These are phyloP conservation scores for Pelodytes ibericus DNA, from an alignment of 2,797 vertebrate species.

Conservation along the genomic window DNA sequence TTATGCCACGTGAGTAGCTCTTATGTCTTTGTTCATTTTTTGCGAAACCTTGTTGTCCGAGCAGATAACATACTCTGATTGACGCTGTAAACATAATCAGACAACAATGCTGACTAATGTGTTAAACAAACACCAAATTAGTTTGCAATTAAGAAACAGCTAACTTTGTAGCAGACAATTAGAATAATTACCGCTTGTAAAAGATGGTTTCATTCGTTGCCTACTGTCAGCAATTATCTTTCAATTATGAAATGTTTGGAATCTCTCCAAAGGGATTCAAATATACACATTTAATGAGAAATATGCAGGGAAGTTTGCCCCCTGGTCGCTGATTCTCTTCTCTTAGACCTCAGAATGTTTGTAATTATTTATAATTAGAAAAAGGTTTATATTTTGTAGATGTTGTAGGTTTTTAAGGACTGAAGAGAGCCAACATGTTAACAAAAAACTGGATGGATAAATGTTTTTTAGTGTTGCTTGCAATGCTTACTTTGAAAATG, in stretches of 20 bases:
- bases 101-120: slow-evolving; percentile 20
- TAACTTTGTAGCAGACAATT: slow-evolving; percentile 76
- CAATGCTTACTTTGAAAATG: too few relatives aligned
- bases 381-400: slow-evolving; percentile 55
- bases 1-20: too few relatives aligned
- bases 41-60: too few relatives aligned
- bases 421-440: too few relatives aligned
- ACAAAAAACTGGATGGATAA: too few relatives aligned
- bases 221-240: slow-evolving; percentile 75
- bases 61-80: background rate
- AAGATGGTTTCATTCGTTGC: slow-evolving; percentile 76
- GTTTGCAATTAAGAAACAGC: slow-evolving; percentile 76
- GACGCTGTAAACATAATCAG: slow-evolving; percentile 26
- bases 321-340: slow-evolving; percentile 61
- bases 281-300: slow-evolving; percentile 68
- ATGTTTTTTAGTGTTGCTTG: too few relatives aligned
- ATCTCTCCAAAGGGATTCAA: slow-evolving; percentile 73
- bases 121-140: slow-evolving; percentile 72
- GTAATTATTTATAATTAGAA: slow-evolving; percentile 73
- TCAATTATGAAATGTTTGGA: slow-evolving; percentile 73
- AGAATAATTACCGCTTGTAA: slow-evolving; percentile 77
- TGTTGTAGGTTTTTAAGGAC: too few relatives aligned
- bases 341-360: slow-evolving; percentile 57
- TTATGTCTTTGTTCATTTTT: too few relatives aligned
- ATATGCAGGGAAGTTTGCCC: slow-evolving; percentile 60